These are phyloP conservation scores for Pseudomyrmex sp. DNA, from an alignment of 1,140 invertebrate genomes.

Conservation along the genomic window DNA sequence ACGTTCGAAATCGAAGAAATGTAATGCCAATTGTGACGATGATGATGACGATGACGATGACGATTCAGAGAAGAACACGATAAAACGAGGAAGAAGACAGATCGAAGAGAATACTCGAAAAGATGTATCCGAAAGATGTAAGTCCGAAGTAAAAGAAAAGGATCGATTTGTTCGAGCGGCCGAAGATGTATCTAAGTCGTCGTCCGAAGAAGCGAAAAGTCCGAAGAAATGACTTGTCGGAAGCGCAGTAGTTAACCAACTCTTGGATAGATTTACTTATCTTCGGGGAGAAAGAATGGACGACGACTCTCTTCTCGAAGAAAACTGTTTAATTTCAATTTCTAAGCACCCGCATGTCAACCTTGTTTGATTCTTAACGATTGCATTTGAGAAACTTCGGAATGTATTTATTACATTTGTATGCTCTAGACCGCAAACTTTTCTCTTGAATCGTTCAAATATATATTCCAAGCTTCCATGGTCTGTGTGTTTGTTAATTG, in stretches of 20 bases:
- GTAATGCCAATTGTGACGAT: neutral
- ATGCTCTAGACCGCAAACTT: no score
- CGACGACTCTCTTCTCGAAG: no score
- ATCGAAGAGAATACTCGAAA: neutral
- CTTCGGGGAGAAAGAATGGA: constrained; percentile 5
- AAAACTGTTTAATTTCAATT: no score
- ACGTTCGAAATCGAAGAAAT: no score
- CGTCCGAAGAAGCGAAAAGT: neutral
- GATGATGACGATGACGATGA: neutral
- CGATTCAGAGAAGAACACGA: constrained; percentile 21
- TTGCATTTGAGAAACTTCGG: no score
- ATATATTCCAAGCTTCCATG: no score
- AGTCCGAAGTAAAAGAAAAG: constrained; percentile 12
- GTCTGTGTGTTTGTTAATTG: no score
- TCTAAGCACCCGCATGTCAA: no score
- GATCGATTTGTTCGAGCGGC: neutral
- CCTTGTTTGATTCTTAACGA: no score
- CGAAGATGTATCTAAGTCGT: constrained; percentile 2
- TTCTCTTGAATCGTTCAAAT: no score
- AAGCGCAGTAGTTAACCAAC: neutral
- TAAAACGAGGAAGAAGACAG: constrained; percentile 4
- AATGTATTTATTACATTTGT: no score
- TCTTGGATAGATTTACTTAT: constrained; percentile 37
- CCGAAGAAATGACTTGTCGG: constrained; percentile 19
- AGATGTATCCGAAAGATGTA: neutral